Percentiles rank a stretch among this genome's conserved stretches.
phyloP scores from a whole-genome alignment of 2,888 invertebrate genomes.

The Drosophila recens region DNA sequence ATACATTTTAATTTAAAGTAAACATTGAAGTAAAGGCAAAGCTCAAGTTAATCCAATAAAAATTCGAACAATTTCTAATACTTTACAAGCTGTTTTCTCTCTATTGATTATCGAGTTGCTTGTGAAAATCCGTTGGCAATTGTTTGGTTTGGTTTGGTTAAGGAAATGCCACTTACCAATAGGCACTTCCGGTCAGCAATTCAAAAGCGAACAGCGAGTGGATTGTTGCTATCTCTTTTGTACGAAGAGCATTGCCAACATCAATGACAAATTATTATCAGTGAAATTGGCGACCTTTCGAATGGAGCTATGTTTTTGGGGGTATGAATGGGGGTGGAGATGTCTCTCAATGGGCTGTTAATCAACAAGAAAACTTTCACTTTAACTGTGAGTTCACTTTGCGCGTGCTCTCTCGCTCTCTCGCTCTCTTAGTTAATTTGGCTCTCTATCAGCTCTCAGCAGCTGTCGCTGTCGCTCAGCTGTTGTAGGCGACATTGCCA shows the following conservation, averaged over 20 bases:
- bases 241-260: conserved; percentile 67
- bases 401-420: conserved; percentile 53
- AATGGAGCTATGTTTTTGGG: conserved; percentile 25
- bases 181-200: conserved; percentile 59
- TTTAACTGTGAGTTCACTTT: conserved; percentile 45
- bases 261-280: conserved; percentile 64
- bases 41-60: not conserved
- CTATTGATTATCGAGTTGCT: conserved; percentile 8
- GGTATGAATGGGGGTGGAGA: conserved; percentile 11
- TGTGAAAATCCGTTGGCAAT: conserved; percentile 21
- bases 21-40: not conserved
- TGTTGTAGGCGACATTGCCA: conserved; percentile 67
- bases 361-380: conserved; percentile 77
- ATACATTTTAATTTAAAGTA: no score
- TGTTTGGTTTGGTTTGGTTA: conserved; percentile 29
- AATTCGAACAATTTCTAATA: not conserved
- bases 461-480: conserved; percentile 62
- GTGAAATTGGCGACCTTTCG: conserved; percentile 75
- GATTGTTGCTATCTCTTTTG: conserved; percentile 29
- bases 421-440: conserved; percentile 13
- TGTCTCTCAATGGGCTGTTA: conserved; percentile 50
- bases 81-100: no score
- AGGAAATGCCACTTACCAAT: conserved; percentile 60
- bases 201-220: conserved; percentile 28
- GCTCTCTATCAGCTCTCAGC: conserved; percentile 34